Conservation (phyloP, 2,888 invertebrate genomes). For the Sesia apiformis region DNA sequence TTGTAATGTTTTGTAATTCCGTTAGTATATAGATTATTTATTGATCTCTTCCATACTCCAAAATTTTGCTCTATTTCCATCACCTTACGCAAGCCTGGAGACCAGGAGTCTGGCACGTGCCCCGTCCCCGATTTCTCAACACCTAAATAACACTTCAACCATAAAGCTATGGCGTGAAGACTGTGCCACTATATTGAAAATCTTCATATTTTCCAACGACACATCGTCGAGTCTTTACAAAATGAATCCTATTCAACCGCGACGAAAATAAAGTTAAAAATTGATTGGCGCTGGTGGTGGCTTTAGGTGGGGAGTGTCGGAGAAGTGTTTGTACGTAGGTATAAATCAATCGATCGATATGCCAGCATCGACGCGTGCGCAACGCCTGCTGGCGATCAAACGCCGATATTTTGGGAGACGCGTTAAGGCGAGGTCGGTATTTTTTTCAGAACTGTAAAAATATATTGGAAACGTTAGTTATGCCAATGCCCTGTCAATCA, state of each 20-base stretch:
- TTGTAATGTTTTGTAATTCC: neutral
- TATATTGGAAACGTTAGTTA: no score
- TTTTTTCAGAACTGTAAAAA: constrained; percentile 2
- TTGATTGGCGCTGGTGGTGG: neutral
- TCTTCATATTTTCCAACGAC: neutral
- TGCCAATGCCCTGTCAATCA: no score
- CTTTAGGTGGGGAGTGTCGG: constrained; percentile 11
- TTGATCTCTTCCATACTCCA: neutral
- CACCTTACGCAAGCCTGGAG: constrained; percentile 23
- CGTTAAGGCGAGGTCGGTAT: constrained; percentile 34
- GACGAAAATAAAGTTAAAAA: neutral
- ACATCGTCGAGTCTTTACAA: neutral
- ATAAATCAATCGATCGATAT: constrained; percentile 66
- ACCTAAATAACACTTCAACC: constrained; percentile 23
- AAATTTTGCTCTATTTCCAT: neutral
- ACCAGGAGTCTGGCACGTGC: constrained; percentile 26
- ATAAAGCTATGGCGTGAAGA: constrained; percentile 22
- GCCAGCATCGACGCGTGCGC: constrained; percentile 45
- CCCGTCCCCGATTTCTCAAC: constrained; percentile 16
- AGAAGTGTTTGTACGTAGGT: constrained; percentile 21
- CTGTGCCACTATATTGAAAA: constrained; percentile 4
- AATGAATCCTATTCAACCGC: neutral
- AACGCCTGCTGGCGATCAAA: constrained; percentile 54
- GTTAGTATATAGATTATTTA: neutral
- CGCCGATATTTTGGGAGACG: constrained; percentile 40